These are phyloP conservation scores for Daphoenositta chrysoptera DNA, from an alignment of 2,113 vertebrate species.

Conservation along the genomic window DNA sequence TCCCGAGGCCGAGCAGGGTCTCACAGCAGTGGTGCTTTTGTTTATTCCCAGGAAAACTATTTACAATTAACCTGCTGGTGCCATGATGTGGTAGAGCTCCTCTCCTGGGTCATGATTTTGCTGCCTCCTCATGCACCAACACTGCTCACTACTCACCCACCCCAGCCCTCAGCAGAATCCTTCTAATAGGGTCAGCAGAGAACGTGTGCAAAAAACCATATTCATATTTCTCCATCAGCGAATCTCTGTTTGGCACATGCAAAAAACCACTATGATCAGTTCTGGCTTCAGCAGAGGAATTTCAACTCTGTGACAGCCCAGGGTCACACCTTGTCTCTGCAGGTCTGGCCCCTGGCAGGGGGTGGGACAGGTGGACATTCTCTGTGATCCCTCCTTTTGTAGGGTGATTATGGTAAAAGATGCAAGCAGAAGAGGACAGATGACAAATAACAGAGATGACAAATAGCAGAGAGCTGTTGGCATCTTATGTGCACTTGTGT, in stretches of 20 bases:
- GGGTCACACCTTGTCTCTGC: accelerated
- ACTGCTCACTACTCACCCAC: neutral
- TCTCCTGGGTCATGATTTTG: neutral
- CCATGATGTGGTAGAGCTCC: neutral
- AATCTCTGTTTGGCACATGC: neutral
- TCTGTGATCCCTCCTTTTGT: neutral
- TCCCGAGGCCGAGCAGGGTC: neutral
- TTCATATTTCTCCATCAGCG: accelerated
- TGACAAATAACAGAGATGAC: neutral
- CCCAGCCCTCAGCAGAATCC: neutral
- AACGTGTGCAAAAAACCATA: neutral
- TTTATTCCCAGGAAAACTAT: neutral
- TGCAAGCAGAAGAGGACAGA: neutral
- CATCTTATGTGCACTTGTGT: neutral
- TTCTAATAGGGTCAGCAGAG: neutral
- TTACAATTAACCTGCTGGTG: neutral
- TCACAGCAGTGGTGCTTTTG: neutral
- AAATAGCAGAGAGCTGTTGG: neutral
- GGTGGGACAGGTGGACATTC: neutral
- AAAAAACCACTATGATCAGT: neutral
- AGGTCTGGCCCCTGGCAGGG: neutral
- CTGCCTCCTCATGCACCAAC: neutral
- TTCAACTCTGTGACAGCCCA: neutral
- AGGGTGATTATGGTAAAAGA: neutral
- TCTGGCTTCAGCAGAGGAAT: neutral